Base-by-base conservation (phyloP, 2,797 vertebrate genomes). In the Alcedo atthis region DNA sequence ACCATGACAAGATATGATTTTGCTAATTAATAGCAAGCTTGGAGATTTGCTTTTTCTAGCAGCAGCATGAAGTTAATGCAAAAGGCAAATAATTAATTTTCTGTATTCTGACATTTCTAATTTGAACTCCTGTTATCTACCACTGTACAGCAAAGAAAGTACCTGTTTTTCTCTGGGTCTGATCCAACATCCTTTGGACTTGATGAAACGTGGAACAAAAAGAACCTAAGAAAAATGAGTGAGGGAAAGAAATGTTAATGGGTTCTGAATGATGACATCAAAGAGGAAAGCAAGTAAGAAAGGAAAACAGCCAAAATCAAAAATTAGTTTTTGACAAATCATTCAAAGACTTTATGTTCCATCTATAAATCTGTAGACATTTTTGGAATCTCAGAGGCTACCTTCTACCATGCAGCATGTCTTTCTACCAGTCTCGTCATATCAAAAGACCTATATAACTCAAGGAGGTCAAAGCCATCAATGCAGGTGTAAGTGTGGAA, bases 1-100 rank as follows among this genome's bases (percentile, higher is more conserved):
- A 87, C 42, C 40, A 30, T 22, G 19, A 42, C 74, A 76, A 78
- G 68, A 70, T 91, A 43, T 76, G 81, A 93, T 95, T 93, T 89
- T 92, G 24, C 49, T 90, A 68, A 51, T 51, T 33, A 92, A 93
- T 63, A 76, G 85, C 55, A 88, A 62, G 46, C 63, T 66, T 59
- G 40, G 40, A 86, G 25, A 75, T 78, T 69, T 85, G 61, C 57
- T 89, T 62, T 81, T 93, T 95, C 33, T 76, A 91, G 59, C 7
- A 83, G 77, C 17, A 88, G 32, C 15, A 75, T 84, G 86, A 94
- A 79, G 26, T 62, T 94, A 87, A 95, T 88, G 43, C 26, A 69
- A 88, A 76, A 90, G 40, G 26, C 18, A 88, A 85, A 73, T 85
- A 75, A 24, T 91, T 87, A 0, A 11, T 89, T 86, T 84, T 79